Conservation (phyloP, 2,797 vertebrate species). For the Fistularia commersonii region DNA sequence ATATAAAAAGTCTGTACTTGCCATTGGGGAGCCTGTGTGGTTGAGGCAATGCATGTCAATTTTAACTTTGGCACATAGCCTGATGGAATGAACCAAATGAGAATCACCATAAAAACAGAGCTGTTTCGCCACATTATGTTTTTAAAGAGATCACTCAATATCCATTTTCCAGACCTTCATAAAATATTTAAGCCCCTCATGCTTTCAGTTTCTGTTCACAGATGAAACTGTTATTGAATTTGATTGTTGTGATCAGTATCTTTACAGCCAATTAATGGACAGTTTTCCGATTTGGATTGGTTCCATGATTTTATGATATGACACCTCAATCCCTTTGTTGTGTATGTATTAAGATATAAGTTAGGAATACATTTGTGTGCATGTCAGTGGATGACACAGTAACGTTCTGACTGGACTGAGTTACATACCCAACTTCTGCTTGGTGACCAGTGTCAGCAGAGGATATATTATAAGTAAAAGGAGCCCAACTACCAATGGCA, state of each 20-base stretch:
- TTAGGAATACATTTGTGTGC: too few species aligned
- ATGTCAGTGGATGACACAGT: too few species aligned
- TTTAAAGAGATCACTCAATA: slow-evolving; percentile 41
- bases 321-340: too few species aligned
- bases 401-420: too few species aligned
- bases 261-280: too few species aligned
- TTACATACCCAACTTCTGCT: too few species aligned
- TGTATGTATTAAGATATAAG: too few species aligned
- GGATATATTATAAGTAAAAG: too few species aligned
- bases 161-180: slow-evolving; percentile 19
- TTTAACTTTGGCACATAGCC: slow-evolving; percentile 25
- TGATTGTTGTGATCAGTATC: slow-evolving; percentile 9
- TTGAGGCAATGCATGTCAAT: slow-evolving; percentile 60
- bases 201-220: slow-evolving; percentile 13
- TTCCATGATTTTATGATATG: too few species aligned
- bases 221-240: slow-evolving; percentile 18
- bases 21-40: slow-evolving; percentile 39
- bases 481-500: too few species aligned
- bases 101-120: slow-evolving; percentile 49
- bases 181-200: slow-evolving; percentile 20
- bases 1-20: slow-evolving; percentile 38
- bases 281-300: too few species aligned
- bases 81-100: slow-evolving; percentile 38
- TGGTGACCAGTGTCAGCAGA: too few species aligned
- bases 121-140: slow-evolving; percentile 36